Percentiles rank a stretch among this genome's conserved stretches.
Conservation (phyloP, 2,888 invertebrate genomes). For the Aporophyla lueneburgensis region DNA sequence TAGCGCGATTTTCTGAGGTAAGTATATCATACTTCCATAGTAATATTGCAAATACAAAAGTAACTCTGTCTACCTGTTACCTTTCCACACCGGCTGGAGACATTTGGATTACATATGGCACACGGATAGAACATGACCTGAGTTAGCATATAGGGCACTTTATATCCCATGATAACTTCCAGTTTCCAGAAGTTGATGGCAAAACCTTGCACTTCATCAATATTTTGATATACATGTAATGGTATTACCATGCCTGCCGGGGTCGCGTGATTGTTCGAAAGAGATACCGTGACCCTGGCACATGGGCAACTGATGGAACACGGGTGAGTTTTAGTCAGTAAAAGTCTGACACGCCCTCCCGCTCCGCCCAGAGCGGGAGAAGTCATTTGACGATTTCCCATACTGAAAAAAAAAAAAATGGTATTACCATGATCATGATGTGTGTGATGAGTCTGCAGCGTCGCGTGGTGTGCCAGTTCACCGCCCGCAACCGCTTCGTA, state of each 20-base stretch:
- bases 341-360: no score
- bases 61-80: not conserved
- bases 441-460: conserved; percentile 92
- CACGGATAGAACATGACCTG: not conserved
- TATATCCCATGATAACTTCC: not conserved
- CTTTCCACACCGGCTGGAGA: not conserved
- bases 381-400: no score
- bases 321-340: no score
- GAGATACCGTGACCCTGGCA: no score
- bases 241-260: conserved; percentile 74
- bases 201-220: not conserved
- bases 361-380: no score
- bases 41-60: not conserved
- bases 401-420: no score
- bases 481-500: conserved; percentile 95
- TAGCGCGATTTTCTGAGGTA: not conserved
- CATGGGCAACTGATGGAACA: no score
- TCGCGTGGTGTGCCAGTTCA: conserved; percentile 94
- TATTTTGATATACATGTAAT: not conserved
- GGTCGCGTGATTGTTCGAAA: no score
- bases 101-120: not conserved
- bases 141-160: not conserved
- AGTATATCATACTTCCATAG: not conserved
- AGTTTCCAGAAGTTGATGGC: not conserved
- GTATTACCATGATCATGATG: conserved; percentile 87